A percentile compares a stretch with the other conserved stretches of the same genome.
Evolutionary conservation across 2,113 vertebrate genomes (phyloP).

Genomic region (Vidua macroura): DNA sequence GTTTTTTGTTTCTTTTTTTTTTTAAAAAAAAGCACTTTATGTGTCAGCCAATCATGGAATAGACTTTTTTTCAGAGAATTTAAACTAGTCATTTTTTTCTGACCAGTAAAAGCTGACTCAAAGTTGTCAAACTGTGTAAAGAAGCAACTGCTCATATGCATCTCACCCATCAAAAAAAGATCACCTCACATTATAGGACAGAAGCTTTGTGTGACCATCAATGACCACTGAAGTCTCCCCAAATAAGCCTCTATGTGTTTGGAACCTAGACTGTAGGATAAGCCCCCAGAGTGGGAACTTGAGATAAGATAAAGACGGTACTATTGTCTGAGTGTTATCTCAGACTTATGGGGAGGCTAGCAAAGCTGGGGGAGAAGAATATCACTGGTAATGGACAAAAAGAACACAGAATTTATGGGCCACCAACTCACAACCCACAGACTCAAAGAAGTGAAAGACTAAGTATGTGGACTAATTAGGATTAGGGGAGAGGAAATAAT

Average conservation of each 20-base stretch:
- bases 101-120: not conserved
- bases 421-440: not conserved
- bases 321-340: not conserved
- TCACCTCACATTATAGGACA: too few relatives aligned
- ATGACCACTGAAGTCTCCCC: not conserved
- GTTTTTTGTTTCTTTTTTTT: not conserved
- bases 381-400: not conserved
- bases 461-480: not conserved
- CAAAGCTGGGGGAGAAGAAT: not conserved
- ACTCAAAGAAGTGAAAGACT: not conserved
- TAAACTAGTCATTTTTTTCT: not conserved
- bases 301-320: too few relatives aligned
- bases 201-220: not conserved
- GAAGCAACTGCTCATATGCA: accelerated
- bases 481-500: not conserved
- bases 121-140: not conserved
- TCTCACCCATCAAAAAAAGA: not conserved
- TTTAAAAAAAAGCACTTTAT: not conserved
- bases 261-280: not conserved
- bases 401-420: too few relatives aligned
- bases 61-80: not conserved
- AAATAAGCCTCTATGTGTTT: too few relatives aligned
- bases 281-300: accelerated
- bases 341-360: not conserved
- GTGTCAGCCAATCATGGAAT: not conserved